Percentiles rank a stretch among this genome's conserved stretches.
Evolutionary conservation across 1,140 invertebrate species (phyloP).

Genomic region (Eumeta japonica): DNA sequence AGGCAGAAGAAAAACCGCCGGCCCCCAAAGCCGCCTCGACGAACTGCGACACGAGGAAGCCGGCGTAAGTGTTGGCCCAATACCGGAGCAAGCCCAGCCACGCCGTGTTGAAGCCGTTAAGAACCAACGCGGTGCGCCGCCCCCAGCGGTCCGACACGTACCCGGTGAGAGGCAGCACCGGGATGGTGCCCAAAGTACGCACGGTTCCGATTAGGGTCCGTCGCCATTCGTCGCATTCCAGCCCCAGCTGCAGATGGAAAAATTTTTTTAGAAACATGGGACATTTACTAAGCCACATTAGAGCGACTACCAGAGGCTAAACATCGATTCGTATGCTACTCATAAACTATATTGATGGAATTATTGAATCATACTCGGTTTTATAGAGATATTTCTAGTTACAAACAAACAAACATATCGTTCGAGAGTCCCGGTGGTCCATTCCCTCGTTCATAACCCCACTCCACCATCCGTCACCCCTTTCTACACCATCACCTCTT

Average conservation of each 20-base stretch:
- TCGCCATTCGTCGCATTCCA: constrained; percentile 58
- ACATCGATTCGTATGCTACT: too few species aligned
- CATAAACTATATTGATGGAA: too few species aligned
- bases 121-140: constrained; percentile 57
- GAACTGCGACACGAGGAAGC: not conserved
- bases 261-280: constrained; percentile 6
- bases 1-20: constrained; percentile 46
- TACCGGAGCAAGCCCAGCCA: not conserved
- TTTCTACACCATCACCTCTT: too few species aligned
- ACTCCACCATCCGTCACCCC: too few species aligned
- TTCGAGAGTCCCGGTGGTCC: too few species aligned
- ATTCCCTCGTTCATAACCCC: too few species aligned
- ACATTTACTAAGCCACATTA: not conserved
- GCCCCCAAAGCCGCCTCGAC: constrained; percentile 10
- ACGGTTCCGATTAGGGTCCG: constrained; percentile 64
- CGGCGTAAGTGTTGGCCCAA: not conserved
- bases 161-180: constrained; percentile 62
- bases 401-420: too few species aligned
- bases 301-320: too few species aligned
- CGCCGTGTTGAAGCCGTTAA: constrained; percentile 46
- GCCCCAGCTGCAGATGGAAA: constrained; percentile 12
- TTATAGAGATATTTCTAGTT: too few species aligned
- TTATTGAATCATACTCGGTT: too few species aligned
- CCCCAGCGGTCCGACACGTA: constrained; percentile 61
- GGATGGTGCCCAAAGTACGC: constrained; percentile 64